These are phyloP conservation scores for Eira barbara DNA, from an alignment of 2,113 vertebrate genomes.

Conservation along the genomic window DNA sequence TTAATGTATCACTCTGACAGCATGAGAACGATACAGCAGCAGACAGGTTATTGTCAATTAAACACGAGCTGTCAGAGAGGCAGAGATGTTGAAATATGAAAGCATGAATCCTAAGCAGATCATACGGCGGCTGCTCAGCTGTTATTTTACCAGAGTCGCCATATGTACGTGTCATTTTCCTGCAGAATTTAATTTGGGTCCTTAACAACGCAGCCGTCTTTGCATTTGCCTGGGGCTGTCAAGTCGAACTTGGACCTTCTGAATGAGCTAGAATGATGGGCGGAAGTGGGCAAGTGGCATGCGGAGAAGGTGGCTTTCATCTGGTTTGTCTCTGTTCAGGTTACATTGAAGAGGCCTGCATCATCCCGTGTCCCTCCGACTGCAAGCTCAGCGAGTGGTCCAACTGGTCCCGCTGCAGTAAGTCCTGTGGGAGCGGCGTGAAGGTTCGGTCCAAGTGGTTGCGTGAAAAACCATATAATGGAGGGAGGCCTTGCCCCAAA, in stretches of 20 bases:
- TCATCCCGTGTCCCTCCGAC: slow-evolving; percentile 96
- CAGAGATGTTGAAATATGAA: slow-evolving; percentile 70
- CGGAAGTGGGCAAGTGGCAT: slow-evolving; percentile 16
- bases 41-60: slow-evolving; percentile 78
- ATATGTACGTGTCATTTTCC: slow-evolving; percentile 69
- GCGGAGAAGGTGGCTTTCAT: slow-evolving; percentile 29
- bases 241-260: slow-evolving; percentile 64
- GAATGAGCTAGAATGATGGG: slow-evolving; percentile 59
- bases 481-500: slow-evolving; percentile 96
- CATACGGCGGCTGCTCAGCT: slow-evolving; percentile 62
- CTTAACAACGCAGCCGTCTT: slow-evolving; percentile 72
- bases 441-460: slow-evolving; percentile 99
- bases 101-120: slow-evolving; percentile 74
- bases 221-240: slow-evolving; percentile 67
- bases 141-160: slow-evolving; percentile 52
- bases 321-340: slow-evolving; percentile 80
- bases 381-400: slow-evolving; percentile 99
- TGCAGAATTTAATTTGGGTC: slow-evolving; percentile 73
- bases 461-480: slow-evolving; percentile 96
- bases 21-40: slow-evolving; percentile 39
- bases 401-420: slow-evolving; percentile 98
- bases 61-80: slow-evolving; percentile 78
- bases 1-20: slow-evolving; percentile 22
- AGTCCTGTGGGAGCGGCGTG: slow-evolving; percentile 97
- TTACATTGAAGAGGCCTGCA: slow-evolving; percentile 98